phyloP scores from a whole-genome alignment of 2,888 invertebrate species.

The Syritta pipiens region DNA sequence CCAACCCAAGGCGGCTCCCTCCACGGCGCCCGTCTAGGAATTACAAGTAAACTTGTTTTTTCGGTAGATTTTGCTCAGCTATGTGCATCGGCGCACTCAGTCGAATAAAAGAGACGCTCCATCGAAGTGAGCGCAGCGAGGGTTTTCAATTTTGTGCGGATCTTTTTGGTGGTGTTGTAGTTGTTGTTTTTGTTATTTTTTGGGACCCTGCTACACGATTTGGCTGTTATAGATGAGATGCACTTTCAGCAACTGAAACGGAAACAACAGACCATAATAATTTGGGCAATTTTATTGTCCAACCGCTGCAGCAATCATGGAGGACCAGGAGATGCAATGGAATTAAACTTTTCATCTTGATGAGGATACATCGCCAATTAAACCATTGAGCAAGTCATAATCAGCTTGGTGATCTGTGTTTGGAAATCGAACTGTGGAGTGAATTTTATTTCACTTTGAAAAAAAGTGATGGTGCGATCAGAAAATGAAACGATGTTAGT shows the following conservation, averaged over 20 bases:
- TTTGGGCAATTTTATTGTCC: slow-evolving; percentile 51
- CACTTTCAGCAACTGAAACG: slow-evolving; percentile 57
- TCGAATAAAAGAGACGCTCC: slow-evolving; percentile 37
- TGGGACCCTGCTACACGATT: slow-evolving; percentile 52
- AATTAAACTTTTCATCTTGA: too few relatives aligned
- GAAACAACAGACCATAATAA: slow-evolving; percentile 45
- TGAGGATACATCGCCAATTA: slow-evolving; percentile 26
- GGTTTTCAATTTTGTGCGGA: slow-evolving; percentile 32
- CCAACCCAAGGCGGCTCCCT: slow-evolving; percentile 14
- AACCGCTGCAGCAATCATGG: too few relatives aligned
- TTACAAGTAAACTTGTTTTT: slow-evolving; percentile 59
- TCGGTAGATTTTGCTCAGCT: slow-evolving; percentile 41
- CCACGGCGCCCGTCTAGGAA: slow-evolving; percentile 60
- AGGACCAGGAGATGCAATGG: too few relatives aligned
- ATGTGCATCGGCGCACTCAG: slow-evolving; percentile 62
- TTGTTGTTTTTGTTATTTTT: slow-evolving; percentile 10
- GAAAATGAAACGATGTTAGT: too few relatives aligned
- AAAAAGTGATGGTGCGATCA: too few relatives aligned
- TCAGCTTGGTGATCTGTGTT: slow-evolving; percentile 35
- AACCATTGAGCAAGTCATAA: slow-evolving; percentile 29
- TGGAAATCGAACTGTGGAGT: too few relatives aligned
- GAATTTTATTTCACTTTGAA: too few relatives aligned
- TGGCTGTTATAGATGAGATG: slow-evolving; percentile 66
- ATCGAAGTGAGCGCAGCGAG: slow-evolving; percentile 12
- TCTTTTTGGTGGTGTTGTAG: background rate